phyloP scores from a whole-genome alignment of 2,113 vertebrate genomes.

The Oncorhynchus masou region DNA sequence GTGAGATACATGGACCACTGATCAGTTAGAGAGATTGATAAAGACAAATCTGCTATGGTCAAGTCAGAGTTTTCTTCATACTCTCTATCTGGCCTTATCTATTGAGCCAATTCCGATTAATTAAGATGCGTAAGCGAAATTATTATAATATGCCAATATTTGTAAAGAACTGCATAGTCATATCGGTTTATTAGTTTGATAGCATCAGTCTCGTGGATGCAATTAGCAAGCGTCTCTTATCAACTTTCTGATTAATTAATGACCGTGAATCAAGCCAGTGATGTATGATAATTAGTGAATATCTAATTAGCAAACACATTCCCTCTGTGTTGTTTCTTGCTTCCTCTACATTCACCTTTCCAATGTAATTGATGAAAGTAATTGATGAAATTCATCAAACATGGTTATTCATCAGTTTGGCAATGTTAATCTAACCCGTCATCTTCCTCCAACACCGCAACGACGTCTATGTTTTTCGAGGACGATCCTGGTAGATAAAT shows the following conservation, averaged over 20 bases:
- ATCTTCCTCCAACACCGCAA: conserved; percentile 7
- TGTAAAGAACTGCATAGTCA: not conserved
- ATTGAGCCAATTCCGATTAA: not conserved
- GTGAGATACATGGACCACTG: not conserved
- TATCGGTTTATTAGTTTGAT: not conserved
- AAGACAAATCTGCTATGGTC: too few relatives aligned
- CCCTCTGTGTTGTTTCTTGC: conserved; percentile 15
- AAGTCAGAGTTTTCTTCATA: too few relatives aligned
- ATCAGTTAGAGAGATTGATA: too few relatives aligned
- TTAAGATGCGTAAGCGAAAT: not conserved
- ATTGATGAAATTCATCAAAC: conserved; percentile 47
- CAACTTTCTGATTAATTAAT: conserved; percentile 31
- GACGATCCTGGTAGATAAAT: conserved; percentile 45
- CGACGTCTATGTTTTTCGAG: conserved; percentile 42
- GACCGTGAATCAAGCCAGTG: conserved; percentile 32
- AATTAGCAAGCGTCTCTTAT: conserved; percentile 30
- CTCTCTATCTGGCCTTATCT: too few relatives aligned
- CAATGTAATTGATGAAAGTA: conserved; percentile 51
- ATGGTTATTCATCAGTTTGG: conserved; percentile 37
- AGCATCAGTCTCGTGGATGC: not conserved
- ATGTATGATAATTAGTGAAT: conserved; percentile 38
- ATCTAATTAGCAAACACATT: conserved; percentile 23
- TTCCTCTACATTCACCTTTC: conserved; percentile 10
- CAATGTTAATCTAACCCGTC: conserved; percentile 24
- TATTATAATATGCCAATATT: too few relatives aligned